Conservation (phyloP, 2,797 vertebrate species). For the Tokudaia muenninki region DNA sequence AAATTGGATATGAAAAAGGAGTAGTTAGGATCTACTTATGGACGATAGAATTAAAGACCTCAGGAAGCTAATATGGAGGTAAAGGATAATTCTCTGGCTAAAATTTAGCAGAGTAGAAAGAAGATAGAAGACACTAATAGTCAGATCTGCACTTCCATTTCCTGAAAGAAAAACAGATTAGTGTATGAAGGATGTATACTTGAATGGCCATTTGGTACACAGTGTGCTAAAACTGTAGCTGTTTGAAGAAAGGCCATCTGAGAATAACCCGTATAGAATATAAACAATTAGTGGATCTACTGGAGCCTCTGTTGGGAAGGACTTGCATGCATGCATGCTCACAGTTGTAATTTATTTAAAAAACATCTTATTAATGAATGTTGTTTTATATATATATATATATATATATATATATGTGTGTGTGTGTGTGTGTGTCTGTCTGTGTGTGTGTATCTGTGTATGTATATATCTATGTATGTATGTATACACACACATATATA, state of each 20-base stretch:
- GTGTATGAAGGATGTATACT: neutral
- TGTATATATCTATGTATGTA: neutral
- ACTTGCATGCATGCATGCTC: neutral
- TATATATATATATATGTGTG: too few relatives aligned
- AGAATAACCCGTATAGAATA: neutral
- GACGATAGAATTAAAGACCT: conserved; percentile 66
- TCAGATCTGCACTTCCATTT: neutral
- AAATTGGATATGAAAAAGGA: conserved; percentile 87
- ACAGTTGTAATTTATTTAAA: neutral
- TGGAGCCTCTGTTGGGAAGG: neutral
- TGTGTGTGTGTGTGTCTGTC: neutral
- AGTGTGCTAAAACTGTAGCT: neutral
- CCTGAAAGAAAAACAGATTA: neutral
- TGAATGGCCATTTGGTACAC: neutral
- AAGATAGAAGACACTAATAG: neutral
- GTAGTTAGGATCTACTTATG: conserved; percentile 80
- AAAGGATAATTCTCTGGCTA: conserved; percentile 43
- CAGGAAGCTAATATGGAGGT: neutral
- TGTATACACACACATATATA: neutral
- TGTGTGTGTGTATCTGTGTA: neutral
- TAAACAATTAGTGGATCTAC: neutral
- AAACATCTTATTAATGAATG: neutral
- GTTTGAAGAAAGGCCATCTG: neutral
- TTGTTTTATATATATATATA: too few relatives aligned
- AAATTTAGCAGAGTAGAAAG: neutral